Conservation (phyloP, 2,797 vertebrate genomes). For the Synaphobranchus kaupii region DNA sequence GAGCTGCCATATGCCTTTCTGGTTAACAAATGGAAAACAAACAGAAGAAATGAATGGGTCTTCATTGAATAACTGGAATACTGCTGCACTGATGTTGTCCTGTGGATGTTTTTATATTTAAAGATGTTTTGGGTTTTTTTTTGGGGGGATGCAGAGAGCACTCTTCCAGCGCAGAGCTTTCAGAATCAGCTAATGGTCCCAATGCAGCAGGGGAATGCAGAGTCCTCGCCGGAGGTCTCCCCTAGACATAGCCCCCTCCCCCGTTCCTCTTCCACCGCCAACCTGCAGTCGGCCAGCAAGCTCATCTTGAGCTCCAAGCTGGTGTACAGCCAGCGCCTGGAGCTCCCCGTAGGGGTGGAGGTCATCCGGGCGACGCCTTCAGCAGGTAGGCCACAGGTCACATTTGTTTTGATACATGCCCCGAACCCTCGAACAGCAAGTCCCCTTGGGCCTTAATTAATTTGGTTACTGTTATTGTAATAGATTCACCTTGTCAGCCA, state of each 20-base stretch:
- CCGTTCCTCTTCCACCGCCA: constrained; percentile 93
- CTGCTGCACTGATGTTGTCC: not conserved
- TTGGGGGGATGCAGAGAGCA: constrained; percentile 67
- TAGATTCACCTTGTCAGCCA: not conserved
- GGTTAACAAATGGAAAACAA: not conserved
- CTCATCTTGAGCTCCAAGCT: constrained; percentile 93
- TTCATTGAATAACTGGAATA: not conserved
- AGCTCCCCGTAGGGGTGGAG: constrained; percentile 89
- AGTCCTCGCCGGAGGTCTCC: constrained; percentile 86
- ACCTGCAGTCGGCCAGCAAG: constrained; percentile 96
- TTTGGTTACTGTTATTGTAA: not conserved
- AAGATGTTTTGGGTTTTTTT: constrained; percentile 1
- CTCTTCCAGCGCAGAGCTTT: constrained; percentile 68
- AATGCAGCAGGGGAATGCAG: constrained; percentile 73
- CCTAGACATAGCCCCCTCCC: constrained; percentile 81
- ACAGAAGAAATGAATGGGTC: not conserved
- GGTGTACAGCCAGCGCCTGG: constrained; percentile 89
- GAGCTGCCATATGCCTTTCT: not conserved
- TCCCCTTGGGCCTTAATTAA: not conserved
- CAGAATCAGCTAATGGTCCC: constrained; percentile 85
- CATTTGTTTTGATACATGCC: not conserved
- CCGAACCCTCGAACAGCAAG: not conserved
- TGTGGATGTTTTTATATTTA: not conserved
- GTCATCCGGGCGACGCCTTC: constrained; percentile 95
- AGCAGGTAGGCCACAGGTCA: constrained; percentile 77